Percentiles rank a stretch among this genome's conserved stretches.
Conservation (phyloP, 2,113 vertebrate genomes). For the Dascyllus trimaculatus region DNA sequence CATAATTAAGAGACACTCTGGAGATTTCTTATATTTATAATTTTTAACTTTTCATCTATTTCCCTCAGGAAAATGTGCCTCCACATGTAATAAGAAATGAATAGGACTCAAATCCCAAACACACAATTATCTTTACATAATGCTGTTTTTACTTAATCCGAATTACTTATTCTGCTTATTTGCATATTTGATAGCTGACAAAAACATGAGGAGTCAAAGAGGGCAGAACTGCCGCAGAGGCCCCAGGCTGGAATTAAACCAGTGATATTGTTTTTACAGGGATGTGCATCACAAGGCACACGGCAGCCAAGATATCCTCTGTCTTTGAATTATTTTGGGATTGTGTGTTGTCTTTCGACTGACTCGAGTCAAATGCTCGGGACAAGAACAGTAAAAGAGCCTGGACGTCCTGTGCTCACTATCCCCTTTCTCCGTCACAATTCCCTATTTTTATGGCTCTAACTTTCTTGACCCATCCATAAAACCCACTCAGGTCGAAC, state of each 20-base stretch:
- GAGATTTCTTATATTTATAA: constrained; percentile 35
- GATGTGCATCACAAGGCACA: constrained; percentile 2
- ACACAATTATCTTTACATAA: not conserved
- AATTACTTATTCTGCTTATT: not conserved
- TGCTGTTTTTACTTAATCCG: not conserved
- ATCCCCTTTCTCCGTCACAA: constrained; percentile 26
- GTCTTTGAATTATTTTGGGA: constrained; percentile 22
- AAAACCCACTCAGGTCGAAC: constrained; percentile 69
- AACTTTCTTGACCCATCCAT: constrained; percentile 61
- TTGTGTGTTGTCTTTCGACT: constrained; percentile 16
- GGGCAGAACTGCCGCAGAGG: not conserved
- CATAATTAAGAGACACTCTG: constrained; percentile 52
- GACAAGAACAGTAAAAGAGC: constrained; percentile 5
- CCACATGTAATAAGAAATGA: not conserved
- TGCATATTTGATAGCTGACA: not conserved
- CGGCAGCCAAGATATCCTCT: not conserved
- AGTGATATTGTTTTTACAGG: not conserved
- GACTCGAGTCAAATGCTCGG: constrained; percentile 4
- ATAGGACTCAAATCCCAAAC: not conserved
- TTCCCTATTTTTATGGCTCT: constrained; percentile 47
- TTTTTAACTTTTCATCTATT: constrained; percentile 19
- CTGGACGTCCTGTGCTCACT: constrained; percentile 38
- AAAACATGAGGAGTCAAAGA: not conserved
- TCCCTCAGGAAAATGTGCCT: constrained; percentile 1
- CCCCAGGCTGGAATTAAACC: constrained; percentile 6